These are phyloP conservation scores for Oxystoma pomonae DNA, from an alignment of 2,888 invertebrate genomes.

Conservation along the genomic window DNA sequence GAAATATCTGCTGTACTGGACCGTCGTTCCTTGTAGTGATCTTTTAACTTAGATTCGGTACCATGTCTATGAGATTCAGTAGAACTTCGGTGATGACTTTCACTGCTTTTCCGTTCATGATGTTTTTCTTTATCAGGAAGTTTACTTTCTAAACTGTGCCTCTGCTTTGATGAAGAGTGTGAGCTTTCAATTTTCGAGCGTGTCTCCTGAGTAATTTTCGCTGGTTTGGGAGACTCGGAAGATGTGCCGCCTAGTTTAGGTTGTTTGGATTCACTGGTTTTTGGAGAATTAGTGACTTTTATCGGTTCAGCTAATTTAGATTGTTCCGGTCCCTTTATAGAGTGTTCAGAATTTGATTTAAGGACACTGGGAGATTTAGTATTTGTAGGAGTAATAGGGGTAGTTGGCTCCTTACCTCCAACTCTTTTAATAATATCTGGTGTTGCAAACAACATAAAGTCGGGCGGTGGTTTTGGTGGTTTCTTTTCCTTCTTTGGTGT, in stretches of 20 bases:
- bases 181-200: slow-evolving; percentile 37
- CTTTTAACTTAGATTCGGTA: slow-evolving; percentile 12
- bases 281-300: background rate
- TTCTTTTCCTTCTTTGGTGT: slow-evolving; percentile 47
- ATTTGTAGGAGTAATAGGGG: slow-evolving; percentile 28
- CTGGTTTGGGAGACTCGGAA: slow-evolving; percentile 33
- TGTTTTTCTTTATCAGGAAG: slow-evolving; percentile 22
- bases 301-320: background rate
- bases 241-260: background rate
- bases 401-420: slow-evolving; percentile 39
- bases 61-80: background rate
- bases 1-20: slow-evolving; percentile 10
- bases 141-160: slow-evolving; percentile 36
- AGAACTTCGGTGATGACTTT: background rate
- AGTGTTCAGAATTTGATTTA: background rate
- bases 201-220: slow-evolving; percentile 40
- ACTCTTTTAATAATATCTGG: slow-evolving; percentile 75
- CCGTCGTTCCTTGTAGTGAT: slow-evolving; percentile 21
- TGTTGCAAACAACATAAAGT: slow-evolving; percentile 71
- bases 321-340: background rate
- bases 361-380: slow-evolving; percentile 23
- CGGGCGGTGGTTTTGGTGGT: slow-evolving; percentile 51
- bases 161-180: slow-evolving; percentile 30
- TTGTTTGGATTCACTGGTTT: background rate
- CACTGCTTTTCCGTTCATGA: slow-evolving; percentile 12